phyloP scores from a whole-genome alignment of 2,797 vertebrate species.

The Sparus aurata region DNA sequence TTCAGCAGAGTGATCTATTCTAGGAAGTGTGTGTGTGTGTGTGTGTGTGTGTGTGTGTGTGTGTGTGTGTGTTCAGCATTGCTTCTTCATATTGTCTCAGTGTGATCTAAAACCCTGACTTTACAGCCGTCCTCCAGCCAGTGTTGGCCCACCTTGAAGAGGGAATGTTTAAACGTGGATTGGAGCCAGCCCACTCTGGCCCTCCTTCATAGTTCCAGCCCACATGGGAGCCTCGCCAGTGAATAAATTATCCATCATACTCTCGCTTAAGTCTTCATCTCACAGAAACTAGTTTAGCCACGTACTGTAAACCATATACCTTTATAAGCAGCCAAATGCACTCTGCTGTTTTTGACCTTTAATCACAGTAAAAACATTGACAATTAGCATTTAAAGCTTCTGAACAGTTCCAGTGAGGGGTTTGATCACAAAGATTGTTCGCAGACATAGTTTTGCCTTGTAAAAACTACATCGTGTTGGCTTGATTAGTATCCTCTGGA shows the following conservation, averaged over 20 bases:
- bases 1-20: conserved; percentile 14
- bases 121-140: conserved; percentile 60
- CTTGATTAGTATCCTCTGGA: not conserved
- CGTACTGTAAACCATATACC: not conserved
- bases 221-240: conserved; percentile 59
- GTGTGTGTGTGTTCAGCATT: not conserved
- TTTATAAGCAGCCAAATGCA: not conserved
- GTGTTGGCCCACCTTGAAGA: conserved; percentile 76
- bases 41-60: not conserved
- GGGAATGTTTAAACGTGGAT: conserved; percentile 39
- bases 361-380: not conserved
- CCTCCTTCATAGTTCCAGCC: conserved; percentile 57
- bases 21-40: not conserved
- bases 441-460: not conserved
- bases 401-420: not conserved
- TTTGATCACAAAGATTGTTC: not conserved
- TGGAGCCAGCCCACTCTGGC: conserved; percentile 44
- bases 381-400: not conserved
- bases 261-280: conserved; percentile 7
- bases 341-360: not conserved
- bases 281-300: not conserved
- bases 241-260: conserved; percentile 41
- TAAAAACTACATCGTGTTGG: not conserved
- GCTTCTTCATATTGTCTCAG: conserved; percentile 21
- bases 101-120: conserved; percentile 23